phyloP scores from a whole-genome alignment of 1,140 invertebrate genomes.

The Orchestia grillus region DNA sequence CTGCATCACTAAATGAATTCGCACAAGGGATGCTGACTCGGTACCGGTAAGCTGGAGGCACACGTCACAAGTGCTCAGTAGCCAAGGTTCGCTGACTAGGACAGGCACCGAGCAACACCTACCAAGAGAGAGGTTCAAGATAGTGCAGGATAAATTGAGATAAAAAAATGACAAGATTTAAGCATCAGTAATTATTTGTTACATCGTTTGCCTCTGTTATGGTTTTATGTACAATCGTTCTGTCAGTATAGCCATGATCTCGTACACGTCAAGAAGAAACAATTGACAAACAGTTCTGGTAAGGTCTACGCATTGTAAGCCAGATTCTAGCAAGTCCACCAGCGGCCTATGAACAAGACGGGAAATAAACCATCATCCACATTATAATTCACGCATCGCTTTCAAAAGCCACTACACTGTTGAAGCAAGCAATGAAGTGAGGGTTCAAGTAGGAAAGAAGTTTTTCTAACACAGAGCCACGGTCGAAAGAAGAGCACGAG shows the following conservation, averaged over 20 bases:
- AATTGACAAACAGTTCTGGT: not conserved
- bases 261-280: not conserved
- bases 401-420: not conserved
- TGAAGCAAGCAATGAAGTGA: not conserved
- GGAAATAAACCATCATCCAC: not conserved
- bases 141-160: not conserved
- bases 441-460: too few relatives aligned
- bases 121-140: not conserved
- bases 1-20: not conserved
- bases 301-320: not conserved
- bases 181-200: not conserved
- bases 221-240: not conserved
- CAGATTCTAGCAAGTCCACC: not conserved
- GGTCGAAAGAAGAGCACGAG: not conserved
- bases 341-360: not conserved
- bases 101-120: not conserved
- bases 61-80: too few relatives aligned
- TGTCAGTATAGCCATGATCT: not conserved
- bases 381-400: not conserved
- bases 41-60: not conserved
- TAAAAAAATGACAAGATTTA: not conserved
- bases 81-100: not conserved
- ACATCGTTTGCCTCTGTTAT: not conserved
- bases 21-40: not conserved
- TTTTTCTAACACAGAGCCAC: not conserved